These are phyloP conservation scores for Tamandua tetradactyla DNA, from an alignment of 2,797 vertebrate species.

Conservation along the genomic window DNA sequence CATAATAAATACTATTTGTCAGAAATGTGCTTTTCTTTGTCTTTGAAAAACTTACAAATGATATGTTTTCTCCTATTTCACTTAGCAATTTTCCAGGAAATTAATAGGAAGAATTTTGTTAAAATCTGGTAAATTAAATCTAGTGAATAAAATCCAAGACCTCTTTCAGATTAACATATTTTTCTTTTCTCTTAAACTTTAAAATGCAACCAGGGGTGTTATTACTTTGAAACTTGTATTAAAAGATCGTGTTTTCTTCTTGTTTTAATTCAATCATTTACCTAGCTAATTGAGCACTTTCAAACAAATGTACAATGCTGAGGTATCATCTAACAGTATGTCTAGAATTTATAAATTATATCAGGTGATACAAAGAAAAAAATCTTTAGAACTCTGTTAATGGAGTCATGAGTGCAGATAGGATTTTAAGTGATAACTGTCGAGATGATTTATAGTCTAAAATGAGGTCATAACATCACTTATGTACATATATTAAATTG, in stretches of 20 bases:
- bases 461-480: constrained; percentile 4
- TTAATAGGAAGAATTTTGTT: constrained; percentile 28
- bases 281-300: constrained; percentile 3
- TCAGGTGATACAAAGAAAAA: constrained; percentile 14
- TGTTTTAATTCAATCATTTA: not conserved
- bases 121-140: constrained; percentile 42
- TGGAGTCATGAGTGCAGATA: constrained; percentile 2
- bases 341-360: constrained; percentile 12
- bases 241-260: not conserved
- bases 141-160: constrained; percentile 17
- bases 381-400: not conserved
- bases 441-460: constrained; percentile 19
- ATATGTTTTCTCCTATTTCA: constrained; percentile 29
- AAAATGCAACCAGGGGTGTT: not conserved
- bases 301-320: constrained; percentile 30
- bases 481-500: constrained; percentile 21
- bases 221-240: not conserved
- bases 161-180: constrained; percentile 12
- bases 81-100: constrained; percentile 42
- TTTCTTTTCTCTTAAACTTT: constrained; percentile 17
- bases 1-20: constrained; percentile 59
- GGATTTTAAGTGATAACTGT: constrained; percentile 26
- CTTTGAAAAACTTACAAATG: constrained; percentile 53
- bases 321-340: constrained; percentile 38
- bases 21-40: constrained; percentile 61